A percentile compares a stretch with the other conserved stretches of the same genome.
These are phyloP conservation scores for Aptenodytes forsteri DNA, from an alignment of 2,113 vertebrate species.

Conservation along the genomic window DNA sequence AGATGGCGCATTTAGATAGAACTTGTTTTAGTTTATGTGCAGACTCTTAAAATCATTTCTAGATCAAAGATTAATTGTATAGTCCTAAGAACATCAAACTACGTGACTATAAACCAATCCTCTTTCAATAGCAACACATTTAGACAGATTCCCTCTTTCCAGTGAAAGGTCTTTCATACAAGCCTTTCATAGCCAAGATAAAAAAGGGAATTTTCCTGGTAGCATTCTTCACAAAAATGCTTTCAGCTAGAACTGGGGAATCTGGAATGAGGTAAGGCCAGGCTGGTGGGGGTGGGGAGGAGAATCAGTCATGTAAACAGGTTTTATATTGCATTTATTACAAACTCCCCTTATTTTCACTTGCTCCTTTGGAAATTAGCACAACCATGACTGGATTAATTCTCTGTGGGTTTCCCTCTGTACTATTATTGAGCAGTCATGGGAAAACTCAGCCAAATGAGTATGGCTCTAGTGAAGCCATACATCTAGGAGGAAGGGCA, in stretches of 20 bases:
- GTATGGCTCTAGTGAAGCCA: conserved; percentile 35
- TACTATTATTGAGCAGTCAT: conserved; percentile 64
- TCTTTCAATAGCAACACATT: conserved; percentile 1
- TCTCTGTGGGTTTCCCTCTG: conserved; percentile 50
- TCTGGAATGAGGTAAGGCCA: conserved; percentile 39
- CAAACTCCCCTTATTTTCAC: conserved; percentile 38
- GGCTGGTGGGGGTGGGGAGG: neutral
- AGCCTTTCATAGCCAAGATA: neutral
- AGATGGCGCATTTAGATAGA: neutral
- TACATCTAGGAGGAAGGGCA: conserved; percentile 39
- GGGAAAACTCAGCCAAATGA: conserved; percentile 55
- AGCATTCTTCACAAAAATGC: conserved; percentile 40
- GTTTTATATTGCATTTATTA: conserved; percentile 56
- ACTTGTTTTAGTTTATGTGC: neutral
- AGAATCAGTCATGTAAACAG: conserved; percentile 42
- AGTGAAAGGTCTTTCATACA: conserved; percentile 8
- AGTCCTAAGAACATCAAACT: neutral
- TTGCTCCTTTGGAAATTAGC: conserved; percentile 43
- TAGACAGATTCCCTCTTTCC: neutral
- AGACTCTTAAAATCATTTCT: neutral
- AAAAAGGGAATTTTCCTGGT: conserved; percentile 36
- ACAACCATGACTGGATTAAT: conserved; percentile 58
- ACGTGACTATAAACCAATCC: neutral
- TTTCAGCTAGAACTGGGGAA: conserved; percentile 23
- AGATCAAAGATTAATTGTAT: conserved; percentile 9